Evolutionary conservation across 2,797 vertebrate species (phyloP).

Genomic region (Sebastes steindachneri): DNA sequence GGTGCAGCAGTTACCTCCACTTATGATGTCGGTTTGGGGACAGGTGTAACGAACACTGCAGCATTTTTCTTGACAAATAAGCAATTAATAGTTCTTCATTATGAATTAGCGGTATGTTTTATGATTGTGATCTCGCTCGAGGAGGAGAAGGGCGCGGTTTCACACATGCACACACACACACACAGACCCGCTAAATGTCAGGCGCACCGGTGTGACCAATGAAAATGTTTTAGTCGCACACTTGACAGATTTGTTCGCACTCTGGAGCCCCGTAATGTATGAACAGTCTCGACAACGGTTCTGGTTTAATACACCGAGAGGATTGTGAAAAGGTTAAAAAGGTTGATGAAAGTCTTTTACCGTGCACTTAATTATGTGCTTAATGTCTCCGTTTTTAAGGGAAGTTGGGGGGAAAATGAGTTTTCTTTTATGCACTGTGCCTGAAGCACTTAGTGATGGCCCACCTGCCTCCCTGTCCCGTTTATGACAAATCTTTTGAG

Average conservation of each 20-base stretch:
- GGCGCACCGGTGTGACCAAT: not conserved
- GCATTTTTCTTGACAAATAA: too few species aligned
- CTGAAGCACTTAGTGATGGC: not conserved
- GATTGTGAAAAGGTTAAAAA: not conserved
- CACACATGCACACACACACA: too few species aligned
- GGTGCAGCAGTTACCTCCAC: too few species aligned
- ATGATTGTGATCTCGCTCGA: too few species aligned
- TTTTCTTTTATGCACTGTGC: not conserved
- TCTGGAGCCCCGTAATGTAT: not conserved
- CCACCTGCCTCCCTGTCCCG: not conserved
- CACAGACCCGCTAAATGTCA: not conserved
- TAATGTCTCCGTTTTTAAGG: not conserved
- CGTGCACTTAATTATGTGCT: not conserved
- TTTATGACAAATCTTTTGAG: constrained; percentile 16
- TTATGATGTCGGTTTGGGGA: too few species aligned
- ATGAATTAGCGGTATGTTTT: too few species aligned
- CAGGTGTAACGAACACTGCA: too few species aligned
- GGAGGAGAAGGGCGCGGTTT: too few species aligned
- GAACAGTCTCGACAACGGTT: not conserved
- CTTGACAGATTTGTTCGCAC: not conserved
- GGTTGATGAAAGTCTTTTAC: not conserved
- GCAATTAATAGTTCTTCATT: too few species aligned
- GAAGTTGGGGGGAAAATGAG: not conserved
- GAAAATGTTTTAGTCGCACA: not conserved
- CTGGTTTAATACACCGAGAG: not conserved